Conservation (phyloP, 53 echinoderm and acorn worm species). For the Luidia sarsii region DNA sequence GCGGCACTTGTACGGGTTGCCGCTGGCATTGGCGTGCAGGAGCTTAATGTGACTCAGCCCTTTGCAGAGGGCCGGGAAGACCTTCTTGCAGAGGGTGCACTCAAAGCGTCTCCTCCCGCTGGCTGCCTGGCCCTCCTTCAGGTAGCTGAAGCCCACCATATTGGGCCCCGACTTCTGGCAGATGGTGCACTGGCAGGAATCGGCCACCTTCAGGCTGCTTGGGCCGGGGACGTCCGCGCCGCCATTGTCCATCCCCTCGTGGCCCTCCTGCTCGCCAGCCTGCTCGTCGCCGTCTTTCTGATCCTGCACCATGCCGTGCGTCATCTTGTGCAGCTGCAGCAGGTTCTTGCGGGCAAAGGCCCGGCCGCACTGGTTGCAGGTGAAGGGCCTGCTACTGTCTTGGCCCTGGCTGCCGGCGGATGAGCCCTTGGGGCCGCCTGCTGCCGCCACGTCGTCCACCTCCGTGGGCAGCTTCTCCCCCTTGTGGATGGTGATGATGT, state of each 20-base stretch:
- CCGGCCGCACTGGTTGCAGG: constrained; percentile 57
- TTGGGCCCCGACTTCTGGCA: constrained; percentile 50
- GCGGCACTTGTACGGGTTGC: constrained; percentile 51
- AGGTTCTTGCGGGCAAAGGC: constrained; percentile 49
- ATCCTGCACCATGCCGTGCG: constrained; percentile 52
- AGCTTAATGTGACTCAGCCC: constrained; percentile 36
- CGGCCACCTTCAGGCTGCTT: neutral
- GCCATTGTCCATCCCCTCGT: neutral
- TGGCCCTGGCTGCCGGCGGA: neutral
- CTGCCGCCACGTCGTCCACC: constrained; percentile 6
- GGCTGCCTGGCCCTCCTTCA: constrained; percentile 18
- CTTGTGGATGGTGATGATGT: constrained; percentile 51
- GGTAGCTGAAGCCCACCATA: constrained; percentile 44
- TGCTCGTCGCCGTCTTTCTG: constrained; percentile 23
- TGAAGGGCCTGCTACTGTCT: constrained; percentile 57
- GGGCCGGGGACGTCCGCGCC: constrained; percentile 17
- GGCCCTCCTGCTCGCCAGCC: constrained; percentile 29
- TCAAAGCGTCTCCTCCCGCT: constrained; percentile 44
- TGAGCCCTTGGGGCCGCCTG: neutral
- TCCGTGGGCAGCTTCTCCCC: constrained; percentile 32
- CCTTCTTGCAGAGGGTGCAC: constrained; percentile 26
- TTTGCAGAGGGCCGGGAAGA: constrained; percentile 39
- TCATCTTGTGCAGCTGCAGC: constrained; percentile 58
- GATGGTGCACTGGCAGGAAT: constrained; percentile 36
- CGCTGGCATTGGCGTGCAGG: constrained; percentile 41